These are phyloP conservation scores for Xenops minutus DNA, from an alignment of 2,797 vertebrate genomes.

Conservation along the genomic window DNA sequence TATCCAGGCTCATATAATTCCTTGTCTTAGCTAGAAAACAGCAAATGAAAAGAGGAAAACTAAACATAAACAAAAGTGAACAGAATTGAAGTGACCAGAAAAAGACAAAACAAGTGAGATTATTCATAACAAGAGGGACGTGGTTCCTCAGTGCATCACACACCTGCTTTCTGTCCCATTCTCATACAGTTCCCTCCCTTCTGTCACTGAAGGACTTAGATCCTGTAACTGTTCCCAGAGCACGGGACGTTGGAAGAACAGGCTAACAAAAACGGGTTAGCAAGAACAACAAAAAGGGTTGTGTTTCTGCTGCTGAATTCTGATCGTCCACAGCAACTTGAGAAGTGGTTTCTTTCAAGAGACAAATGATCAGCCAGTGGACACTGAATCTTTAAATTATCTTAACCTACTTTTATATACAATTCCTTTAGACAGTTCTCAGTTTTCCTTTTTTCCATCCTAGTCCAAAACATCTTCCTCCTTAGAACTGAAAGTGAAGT, in stretches of 20 bases:
- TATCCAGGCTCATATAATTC: not conserved
- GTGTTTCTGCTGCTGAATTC: not conserved
- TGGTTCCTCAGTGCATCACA: not conserved
- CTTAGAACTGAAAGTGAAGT: not conserved
- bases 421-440: not conserved
- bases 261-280: not conserved
- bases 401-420: not conserved
- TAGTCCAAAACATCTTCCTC: not conserved
- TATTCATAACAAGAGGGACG: not conserved
- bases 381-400: not conserved
- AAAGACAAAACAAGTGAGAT: not conserved
- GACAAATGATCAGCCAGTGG: not conserved
- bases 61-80: not conserved
- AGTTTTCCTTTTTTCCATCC: not conserved
- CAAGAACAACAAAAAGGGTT: not conserved
- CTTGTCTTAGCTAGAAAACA: not conserved
- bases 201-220: not conserved
- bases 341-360: not conserved
- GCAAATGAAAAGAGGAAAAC: not conserved
- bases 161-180: not conserved
- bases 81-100: not conserved
- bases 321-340: not conserved
- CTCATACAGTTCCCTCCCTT: not conserved
- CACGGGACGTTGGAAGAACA: not conserved
- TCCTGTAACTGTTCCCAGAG: not conserved